Percentiles rank a stretch among this genome's conserved stretches.
Conservation (phyloP, 2,888 invertebrate genomes). For the Coelopa pilipes region DNA sequence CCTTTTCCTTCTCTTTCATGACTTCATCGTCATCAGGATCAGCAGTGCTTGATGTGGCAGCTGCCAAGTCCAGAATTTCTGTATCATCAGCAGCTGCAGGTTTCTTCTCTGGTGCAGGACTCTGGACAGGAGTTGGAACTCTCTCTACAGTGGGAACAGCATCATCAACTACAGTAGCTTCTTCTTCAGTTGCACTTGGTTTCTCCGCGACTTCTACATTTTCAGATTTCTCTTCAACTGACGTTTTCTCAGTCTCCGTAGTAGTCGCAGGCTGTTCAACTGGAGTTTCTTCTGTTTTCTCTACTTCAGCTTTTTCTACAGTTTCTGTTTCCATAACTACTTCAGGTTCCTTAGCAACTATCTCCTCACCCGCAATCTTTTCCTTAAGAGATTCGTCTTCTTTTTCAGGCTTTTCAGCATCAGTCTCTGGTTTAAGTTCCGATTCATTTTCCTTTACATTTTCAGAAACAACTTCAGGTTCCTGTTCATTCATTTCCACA, state of each 20-base stretch:
- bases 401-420: background rate
- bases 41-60: constrained; percentile 51
- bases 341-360: background rate
- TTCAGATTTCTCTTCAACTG: background rate
- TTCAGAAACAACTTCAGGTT: background rate
- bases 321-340: background rate
- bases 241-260: constrained; percentile 12
- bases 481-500: too few relatives aligned
- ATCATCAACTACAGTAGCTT: background rate
- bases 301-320: too few relatives aligned
- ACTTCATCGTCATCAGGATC: constrained; percentile 66
- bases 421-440: background rate
- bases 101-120: background rate
- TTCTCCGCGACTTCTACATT: background rate
- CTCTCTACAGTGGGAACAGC: background rate
- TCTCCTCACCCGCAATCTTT: constrained; percentile 32
- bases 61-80: constrained; percentile 58
- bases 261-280: background rate
- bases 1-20: constrained; percentile 65
- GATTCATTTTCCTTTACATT: background rate
- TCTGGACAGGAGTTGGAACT: background rate
- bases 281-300: too few relatives aligned
- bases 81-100: constrained; percentile 38
- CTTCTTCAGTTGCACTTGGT: background rate
- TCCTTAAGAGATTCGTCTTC: constrained; percentile 27